A percentile compares a stretch with the other conserved stretches of the same genome.
Evolutionary conservation across 2,797 vertebrate genomes (phyloP).

Genomic region (Sebastiscus albofasciatus): DNA sequence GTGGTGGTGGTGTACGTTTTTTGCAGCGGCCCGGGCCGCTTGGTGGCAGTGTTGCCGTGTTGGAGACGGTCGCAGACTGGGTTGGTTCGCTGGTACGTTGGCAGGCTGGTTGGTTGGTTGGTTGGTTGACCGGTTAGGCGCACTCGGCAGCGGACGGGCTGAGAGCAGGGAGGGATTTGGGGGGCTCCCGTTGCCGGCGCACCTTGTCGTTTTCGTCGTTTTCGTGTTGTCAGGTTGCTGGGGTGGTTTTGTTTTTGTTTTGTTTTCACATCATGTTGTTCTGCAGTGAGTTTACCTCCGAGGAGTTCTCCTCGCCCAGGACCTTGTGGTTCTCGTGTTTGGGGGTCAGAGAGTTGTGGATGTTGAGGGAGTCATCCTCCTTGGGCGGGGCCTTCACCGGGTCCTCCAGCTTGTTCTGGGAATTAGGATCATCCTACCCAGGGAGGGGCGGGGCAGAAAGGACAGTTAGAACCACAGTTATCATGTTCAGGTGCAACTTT

Average conservation of each 20-base stretch:
- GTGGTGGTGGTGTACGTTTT: slow-evolving; percentile 52
- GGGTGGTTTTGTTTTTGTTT: slow-evolving; percentile 30
- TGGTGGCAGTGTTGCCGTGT: slow-evolving; percentile 78
- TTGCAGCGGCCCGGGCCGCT: slow-evolving; percentile 53
- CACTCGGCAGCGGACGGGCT: slow-evolving; percentile 39
- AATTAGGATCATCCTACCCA: slow-evolving; percentile 87
- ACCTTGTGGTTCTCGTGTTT: slow-evolving; percentile 93
- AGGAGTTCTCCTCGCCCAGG: slow-evolving; percentile 86
- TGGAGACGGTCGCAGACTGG: slow-evolving; percentile 68
- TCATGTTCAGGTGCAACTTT: not conserved
- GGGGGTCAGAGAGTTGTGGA: slow-evolving; percentile 95
- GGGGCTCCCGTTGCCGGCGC: slow-evolving; percentile 54
- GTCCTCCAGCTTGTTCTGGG: slow-evolving; percentile 96
- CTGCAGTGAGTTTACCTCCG: slow-evolving; percentile 94
- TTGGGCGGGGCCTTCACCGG: slow-evolving; percentile 93
- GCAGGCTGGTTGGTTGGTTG: slow-evolving; percentile 63
- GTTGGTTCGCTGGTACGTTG: slow-evolving; percentile 66
- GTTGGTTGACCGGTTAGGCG: slow-evolving; percentile 58
- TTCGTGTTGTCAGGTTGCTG: slow-evolving; percentile 48
- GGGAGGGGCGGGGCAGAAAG: slow-evolving; percentile 56
- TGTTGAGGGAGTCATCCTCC: slow-evolving; percentile 93
- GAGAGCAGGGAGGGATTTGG: slow-evolving; percentile 14
- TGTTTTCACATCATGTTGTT: slow-evolving; percentile 93
- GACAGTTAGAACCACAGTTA: slow-evolving; percentile 62
- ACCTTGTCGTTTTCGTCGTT: slow-evolving; percentile 45